Conservation (phyloP, 2,888 invertebrate species). For the Metacarcinus magister region DNA sequence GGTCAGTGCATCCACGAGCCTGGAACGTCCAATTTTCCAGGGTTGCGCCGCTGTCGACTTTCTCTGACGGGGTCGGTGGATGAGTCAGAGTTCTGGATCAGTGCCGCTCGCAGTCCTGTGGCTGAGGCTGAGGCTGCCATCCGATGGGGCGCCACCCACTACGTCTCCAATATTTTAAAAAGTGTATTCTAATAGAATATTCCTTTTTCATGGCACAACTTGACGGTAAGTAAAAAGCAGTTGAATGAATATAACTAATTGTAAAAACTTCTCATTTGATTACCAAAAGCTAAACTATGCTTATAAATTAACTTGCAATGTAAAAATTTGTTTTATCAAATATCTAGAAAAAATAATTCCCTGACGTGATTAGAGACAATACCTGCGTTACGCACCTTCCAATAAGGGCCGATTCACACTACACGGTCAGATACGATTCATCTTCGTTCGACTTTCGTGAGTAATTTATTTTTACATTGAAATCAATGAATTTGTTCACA, state of each 20-base stretch:
- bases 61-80: constrained; percentile 71
- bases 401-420: too few species aligned
- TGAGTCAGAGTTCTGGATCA: constrained; percentile 63
- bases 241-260: not conserved
- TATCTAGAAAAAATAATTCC: too few species aligned
- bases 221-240: not conserved
- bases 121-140: not conserved
- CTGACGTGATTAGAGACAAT: too few species aligned
- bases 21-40: constrained; percentile 79
- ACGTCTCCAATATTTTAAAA: not conserved
- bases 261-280: too few species aligned
- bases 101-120: constrained; percentile 10
- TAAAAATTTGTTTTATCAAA: too few species aligned
- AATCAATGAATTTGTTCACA: too few species aligned
- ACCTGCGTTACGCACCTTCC: too few species aligned
- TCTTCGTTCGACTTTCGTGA: too few species aligned
- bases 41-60: constrained; percentile 74
- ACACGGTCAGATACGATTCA: too few species aligned
- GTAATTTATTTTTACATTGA: too few species aligned
- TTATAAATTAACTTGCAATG: too few species aligned
- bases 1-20: constrained; percentile 65
- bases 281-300: not conserved
- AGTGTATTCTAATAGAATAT: not conserved
- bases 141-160: not conserved
- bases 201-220: not conserved